A percentile compares a stretch with the other conserved stretches of the same genome.
Conservation (phyloP, 2,888 invertebrate genomes). For the Asteroscopus sphinx region DNA sequence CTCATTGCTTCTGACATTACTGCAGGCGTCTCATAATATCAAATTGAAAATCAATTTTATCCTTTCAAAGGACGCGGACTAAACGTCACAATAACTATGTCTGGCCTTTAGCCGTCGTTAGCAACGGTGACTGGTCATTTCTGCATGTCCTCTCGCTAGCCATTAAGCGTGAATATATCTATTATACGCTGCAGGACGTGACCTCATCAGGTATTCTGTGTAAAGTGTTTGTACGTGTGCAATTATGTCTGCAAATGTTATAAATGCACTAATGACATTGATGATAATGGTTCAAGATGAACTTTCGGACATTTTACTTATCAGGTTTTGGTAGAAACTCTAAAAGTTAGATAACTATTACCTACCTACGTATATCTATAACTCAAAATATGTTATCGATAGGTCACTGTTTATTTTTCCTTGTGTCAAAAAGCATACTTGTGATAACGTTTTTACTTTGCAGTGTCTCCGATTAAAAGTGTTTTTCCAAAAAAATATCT, state of each 20-base stretch:
- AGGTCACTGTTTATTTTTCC: too few relatives aligned
- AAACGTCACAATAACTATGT: slow-evolving; percentile 53
- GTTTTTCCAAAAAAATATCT: neutral
- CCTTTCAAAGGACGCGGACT: slow-evolving; percentile 51
- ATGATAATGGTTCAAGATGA: neutral
- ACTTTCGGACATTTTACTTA: too few relatives aligned
- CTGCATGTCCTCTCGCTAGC: slow-evolving; percentile 64
- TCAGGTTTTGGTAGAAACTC: too few relatives aligned
- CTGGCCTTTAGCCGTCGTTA: slow-evolving; percentile 77
- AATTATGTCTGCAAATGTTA: slow-evolving; percentile 1
- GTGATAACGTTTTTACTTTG: neutral
- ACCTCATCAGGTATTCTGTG: slow-evolving; percentile 61
- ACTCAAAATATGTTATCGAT: too few relatives aligned
- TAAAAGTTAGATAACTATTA: too few relatives aligned
- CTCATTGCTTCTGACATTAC: slow-evolving; percentile 61
- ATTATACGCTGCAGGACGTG: slow-evolving; percentile 42
- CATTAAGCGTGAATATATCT: slow-evolving; percentile 44
- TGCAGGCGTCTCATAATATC: slow-evolving; percentile 59
- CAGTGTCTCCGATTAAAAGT: neutral
- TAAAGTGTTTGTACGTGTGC: slow-evolving; percentile 1
- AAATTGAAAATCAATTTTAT: slow-evolving; percentile 67
- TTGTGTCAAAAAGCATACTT: too few relatives aligned
- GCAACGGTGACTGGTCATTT: slow-evolving; percentile 80
- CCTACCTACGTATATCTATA: too few relatives aligned
- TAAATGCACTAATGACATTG: neutral